Percentiles rank a stretch among this genome's conserved stretches.
phyloP scores from a whole-genome alignment of 2,797 vertebrate species.

The Taenioides sp. region DNA sequence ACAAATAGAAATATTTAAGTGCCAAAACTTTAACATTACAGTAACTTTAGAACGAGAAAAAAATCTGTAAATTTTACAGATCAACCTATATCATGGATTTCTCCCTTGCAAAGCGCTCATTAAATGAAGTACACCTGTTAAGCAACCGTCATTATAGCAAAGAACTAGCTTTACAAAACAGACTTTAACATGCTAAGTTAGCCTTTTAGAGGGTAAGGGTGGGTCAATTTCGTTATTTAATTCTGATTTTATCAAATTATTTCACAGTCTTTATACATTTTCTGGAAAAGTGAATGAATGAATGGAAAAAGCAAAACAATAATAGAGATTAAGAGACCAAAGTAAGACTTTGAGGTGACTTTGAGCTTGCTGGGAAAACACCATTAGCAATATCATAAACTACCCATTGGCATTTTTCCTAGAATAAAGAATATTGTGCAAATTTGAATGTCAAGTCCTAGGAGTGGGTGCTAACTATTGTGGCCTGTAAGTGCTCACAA shows the following conservation, averaged over 20 bases:
- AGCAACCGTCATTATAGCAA: background rate
- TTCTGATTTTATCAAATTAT: background rate
- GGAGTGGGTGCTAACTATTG: background rate
- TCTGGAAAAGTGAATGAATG: background rate
- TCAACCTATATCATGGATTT: background rate
- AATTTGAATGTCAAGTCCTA: background rate
- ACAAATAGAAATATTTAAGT: background rate
- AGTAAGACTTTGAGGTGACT: constrained; percentile 33
- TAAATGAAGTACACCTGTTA: background rate
- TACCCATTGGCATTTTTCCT: background rate
- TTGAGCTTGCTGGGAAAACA: constrained; percentile 9
- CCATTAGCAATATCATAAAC: constrained; percentile 3
- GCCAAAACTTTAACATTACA: background rate
- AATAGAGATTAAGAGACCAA: constrained; percentile 13
- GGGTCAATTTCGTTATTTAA: background rate
- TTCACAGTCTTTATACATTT: background rate
- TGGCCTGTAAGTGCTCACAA: constrained; percentile 5
- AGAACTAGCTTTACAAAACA: constrained; percentile 5
- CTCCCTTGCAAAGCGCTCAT: background rate
- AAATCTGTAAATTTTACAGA: background rate
- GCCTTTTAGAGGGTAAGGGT: background rate
- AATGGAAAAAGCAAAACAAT: background rate
- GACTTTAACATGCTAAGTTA: constrained; percentile 5
- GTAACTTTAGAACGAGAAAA: background rate
- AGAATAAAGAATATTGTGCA: constrained; percentile 4